phyloP scores from a whole-genome alignment of 2,888 invertebrate species.

The Heliothis peltigera region DNA sequence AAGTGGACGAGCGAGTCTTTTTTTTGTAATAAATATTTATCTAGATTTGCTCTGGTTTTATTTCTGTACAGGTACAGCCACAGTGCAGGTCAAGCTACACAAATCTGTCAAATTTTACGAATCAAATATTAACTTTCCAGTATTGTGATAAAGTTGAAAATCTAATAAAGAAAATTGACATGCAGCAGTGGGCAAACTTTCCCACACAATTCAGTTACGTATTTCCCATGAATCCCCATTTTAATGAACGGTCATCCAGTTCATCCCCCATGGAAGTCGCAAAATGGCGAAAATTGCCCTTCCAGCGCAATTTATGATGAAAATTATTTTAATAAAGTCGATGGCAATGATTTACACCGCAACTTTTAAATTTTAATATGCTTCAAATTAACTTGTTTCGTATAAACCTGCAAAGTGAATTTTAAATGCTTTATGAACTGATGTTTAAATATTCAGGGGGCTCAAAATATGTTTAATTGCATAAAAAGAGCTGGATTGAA shows the following conservation, averaged over 20 bases:
- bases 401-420: conserved; percentile 55
- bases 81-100: no score
- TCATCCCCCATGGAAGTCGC: conserved; percentile 46
- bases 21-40: no score
- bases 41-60: no score
- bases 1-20: no score
- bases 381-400: conserved; percentile 43
- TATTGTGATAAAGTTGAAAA: no score
- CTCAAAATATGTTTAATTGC: conserved; percentile 9
- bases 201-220: background rate
- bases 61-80: no score
- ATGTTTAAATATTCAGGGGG: conserved; percentile 35
- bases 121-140: no score
- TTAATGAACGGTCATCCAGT: conserved; percentile 36
- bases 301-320: conserved; percentile 67
- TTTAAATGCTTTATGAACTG: conserved; percentile 29
- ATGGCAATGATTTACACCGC: conserved; percentile 69
- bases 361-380: conserved; percentile 60
- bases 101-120: no score
- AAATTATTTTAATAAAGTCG: conserved; percentile 76
- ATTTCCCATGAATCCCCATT: conserved; percentile 28
- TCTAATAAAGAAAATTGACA: no score
- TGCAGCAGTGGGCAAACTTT: background rate
- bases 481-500: conserved; percentile 5
- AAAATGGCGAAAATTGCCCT: conserved; percentile 63